These are phyloP conservation scores for Coendou prehensilis DNA, from an alignment of 2,797 vertebrate genomes.

Conservation along the genomic window DNA sequence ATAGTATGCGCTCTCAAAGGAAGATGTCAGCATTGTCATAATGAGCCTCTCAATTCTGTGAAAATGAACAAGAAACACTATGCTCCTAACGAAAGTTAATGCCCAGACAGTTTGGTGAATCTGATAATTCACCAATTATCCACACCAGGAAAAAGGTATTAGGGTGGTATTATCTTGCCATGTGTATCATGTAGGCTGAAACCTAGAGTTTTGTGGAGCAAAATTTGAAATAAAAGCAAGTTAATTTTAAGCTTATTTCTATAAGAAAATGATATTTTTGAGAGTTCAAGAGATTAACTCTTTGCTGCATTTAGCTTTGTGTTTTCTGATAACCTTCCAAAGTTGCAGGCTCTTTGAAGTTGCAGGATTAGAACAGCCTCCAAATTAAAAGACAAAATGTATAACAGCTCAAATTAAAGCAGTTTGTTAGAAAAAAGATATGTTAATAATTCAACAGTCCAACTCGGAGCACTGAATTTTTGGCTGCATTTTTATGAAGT, in stretches of 20 bases:
- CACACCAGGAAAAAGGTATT: not conserved
- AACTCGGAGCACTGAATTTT: not conserved
- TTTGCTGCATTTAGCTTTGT: not conserved
- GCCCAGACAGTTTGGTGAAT: not conserved
- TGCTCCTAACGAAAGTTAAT: not conserved
- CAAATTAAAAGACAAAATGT: not conserved
- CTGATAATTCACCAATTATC: slow-evolving; percentile 18
- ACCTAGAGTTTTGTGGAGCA: not conserved
- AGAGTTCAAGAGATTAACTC: not conserved
- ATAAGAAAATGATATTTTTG: not conserved
- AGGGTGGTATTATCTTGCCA: not conserved
- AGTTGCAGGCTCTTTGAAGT: not conserved
- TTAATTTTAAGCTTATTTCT: slow-evolving; percentile 11
- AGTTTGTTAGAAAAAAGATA: not conserved
- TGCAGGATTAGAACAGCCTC: not conserved
- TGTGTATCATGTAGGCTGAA: not conserved
- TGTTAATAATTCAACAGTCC: slow-evolving; percentile 19
- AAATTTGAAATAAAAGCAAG: slow-evolving; percentile 22
- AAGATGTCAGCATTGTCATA: slow-evolving; percentile 57
- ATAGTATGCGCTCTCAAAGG: slow-evolving; percentile 54
- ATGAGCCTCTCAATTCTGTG: slow-evolving; percentile 49
- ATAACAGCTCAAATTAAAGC: slow-evolving; percentile 22
- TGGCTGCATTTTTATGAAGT: not conserved
- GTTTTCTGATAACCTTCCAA: slow-evolving; percentile 49
- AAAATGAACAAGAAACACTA: slow-evolving; percentile 61